Evolutionary conservation across 1,140 invertebrate genomes (phyloP).

Genomic region (Brachionus rotundiformis): DNA sequence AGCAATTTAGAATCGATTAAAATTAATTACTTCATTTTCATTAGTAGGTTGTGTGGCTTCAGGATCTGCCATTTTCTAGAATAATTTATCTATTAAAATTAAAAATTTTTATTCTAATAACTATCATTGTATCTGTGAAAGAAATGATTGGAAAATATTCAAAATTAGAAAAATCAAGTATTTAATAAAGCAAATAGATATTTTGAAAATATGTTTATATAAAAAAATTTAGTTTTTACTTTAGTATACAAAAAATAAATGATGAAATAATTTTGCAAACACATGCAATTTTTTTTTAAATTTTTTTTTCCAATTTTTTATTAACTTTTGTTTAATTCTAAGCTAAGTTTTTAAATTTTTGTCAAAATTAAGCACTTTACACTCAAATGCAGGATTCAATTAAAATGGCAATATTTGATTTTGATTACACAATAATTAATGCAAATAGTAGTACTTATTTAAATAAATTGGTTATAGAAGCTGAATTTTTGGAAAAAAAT

Average conservation of each 20-base stretch:
- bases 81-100: neutral
- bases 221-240: neutral
- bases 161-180: neutral
- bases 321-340: neutral
- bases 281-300: neutral
- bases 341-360: neutral
- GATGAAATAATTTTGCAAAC: neutral
- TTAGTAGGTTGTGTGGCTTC: slow-evolving; percentile 30
- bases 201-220: neutral
- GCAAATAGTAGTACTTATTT: slow-evolving; percentile 26
- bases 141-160: neutral
- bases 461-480: slow-evolving; percentile 37
- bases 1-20: neutral
- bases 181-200: neutral
- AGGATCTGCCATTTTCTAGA: slow-evolving; percentile 34
- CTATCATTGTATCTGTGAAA: neutral
- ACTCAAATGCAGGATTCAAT: neutral
- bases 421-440: slow-evolving; percentile 41
- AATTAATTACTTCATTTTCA: slow-evolving; percentile 6
- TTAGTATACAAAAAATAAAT: neutral
- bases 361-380: neutral
- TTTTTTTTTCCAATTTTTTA: neutral
- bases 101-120: neutral
- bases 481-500: neutral
- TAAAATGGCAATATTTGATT: slow-evolving; percentile 28